A percentile compares a stretch with the other conserved stretches of the same genome.
Conservation (phyloP, 1,140 invertebrate species). For the Cecropterus lyciades region DNA sequence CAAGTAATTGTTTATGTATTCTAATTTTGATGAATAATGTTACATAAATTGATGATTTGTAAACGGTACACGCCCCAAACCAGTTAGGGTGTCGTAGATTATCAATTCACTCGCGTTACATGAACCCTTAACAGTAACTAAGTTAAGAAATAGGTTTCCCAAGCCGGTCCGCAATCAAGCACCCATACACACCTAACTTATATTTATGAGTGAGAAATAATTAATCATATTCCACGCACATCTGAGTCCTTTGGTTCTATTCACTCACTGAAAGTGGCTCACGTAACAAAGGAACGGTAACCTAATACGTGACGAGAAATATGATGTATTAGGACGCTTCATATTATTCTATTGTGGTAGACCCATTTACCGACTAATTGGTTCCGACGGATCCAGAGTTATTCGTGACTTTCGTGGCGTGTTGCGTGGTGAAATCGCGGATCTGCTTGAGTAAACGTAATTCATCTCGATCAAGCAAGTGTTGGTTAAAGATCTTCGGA, state of each 20-base stretch:
- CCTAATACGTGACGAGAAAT: slow-evolving; percentile 79
- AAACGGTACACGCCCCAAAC: slow-evolving; percentile 3
- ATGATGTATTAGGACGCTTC: slow-evolving; percentile 70
- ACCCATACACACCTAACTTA: slow-evolving; percentile 40
- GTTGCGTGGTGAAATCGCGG: slow-evolving; percentile 55
- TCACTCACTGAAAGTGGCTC: slow-evolving; percentile 80
- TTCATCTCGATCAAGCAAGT: slow-evolving; percentile 42
- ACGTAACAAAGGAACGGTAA: slow-evolving; percentile 81
- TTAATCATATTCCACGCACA: slow-evolving; percentile 80
- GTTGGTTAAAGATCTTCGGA: slow-evolving; percentile 21
- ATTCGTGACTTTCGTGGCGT: slow-evolving; percentile 52
- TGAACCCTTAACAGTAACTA: slow-evolving; percentile 30
- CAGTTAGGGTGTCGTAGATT: slow-evolving; percentile 5
- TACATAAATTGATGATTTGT: not conserved
- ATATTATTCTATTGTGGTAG: slow-evolving; percentile 73
- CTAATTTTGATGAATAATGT: not conserved
- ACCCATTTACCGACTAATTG: slow-evolving; percentile 72
- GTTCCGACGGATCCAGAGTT: slow-evolving; percentile 58
- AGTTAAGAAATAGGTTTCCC: slow-evolving; percentile 47
- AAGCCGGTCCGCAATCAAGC: slow-evolving; percentile 41
- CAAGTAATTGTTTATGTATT: too few species aligned
- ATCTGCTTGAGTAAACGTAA: slow-evolving; percentile 41
- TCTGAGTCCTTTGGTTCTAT: slow-evolving; percentile 69
- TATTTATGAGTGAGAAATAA: slow-evolving; percentile 71
- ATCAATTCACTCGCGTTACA: slow-evolving; percentile 16